A percentile compares a stretch with the other conserved stretches of the same genome.
These are phyloP conservation scores for Electrophaes corylata DNA, from an alignment of 2,888 invertebrate species.

Conservation along the genomic window DNA sequence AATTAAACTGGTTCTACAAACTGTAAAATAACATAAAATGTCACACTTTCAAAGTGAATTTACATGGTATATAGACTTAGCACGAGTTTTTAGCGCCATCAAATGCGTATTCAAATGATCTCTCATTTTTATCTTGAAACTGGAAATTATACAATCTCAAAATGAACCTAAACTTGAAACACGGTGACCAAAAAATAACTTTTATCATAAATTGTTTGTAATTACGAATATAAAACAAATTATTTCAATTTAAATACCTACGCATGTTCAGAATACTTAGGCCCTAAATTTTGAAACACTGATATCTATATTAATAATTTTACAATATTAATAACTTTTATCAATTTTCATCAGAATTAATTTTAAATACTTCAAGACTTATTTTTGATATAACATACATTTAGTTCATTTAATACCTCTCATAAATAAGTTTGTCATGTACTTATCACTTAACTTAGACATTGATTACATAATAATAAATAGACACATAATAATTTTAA, in stretches of 20 bases:
- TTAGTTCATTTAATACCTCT: constrained; percentile 30
- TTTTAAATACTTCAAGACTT: constrained; percentile 8
- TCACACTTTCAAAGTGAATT: constrained; percentile 57
- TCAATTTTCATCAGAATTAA: constrained; percentile 5
- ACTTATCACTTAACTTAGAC: constrained; percentile 44
- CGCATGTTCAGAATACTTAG: neutral
- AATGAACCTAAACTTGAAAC: neutral
- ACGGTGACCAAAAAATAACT: neutral
- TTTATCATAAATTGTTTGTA: neutral
- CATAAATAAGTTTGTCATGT: constrained; percentile 40
- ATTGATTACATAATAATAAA: constrained; percentile 46
- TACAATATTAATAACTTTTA: constrained; percentile 9
- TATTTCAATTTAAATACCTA: neutral
- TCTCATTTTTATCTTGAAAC: neutral
- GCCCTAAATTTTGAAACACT: neutral
- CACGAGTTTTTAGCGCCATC: constrained; percentile 1
- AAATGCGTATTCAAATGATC: neutral
- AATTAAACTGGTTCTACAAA: constrained; percentile 77
- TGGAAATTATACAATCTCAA: neutral
- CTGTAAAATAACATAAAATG: constrained; percentile 72
- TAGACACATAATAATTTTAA: constrained; percentile 45
- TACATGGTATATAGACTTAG: constrained; percentile 14
- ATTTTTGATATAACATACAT: constrained; percentile 19
- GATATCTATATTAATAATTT: constrained; percentile 5
- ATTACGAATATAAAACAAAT: too few species aligned